Base-by-base conservation (phyloP, 1,140 invertebrate species). In the Ceratina japonica region DNA sequence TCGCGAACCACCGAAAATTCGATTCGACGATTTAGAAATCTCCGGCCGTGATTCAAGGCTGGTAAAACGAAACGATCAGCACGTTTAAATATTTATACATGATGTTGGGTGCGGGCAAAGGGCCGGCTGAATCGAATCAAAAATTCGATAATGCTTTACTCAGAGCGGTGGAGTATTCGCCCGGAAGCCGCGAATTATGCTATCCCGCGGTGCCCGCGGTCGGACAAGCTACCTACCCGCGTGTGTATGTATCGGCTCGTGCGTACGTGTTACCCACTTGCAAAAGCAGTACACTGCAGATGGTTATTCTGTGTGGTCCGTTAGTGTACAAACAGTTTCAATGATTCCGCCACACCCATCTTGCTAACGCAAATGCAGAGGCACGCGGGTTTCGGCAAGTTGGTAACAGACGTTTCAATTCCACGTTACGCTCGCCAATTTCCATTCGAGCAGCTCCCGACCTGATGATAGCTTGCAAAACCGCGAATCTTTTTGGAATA, bases 71-170 rank as follows among this genome's bases (percentile, higher is more conserved):
- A 83, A 84, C 65, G 80, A 85, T 80, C 86, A 77, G 52, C 82
- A 80, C 83, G 84, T 89, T 87, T 18, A 88, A 90, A 90, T 90
- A 89, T 89, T 90, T 90, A 89, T 89, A 90, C 78, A 85, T 80
- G 80, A 54, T 64, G 82, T 70, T 72, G 77, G 75, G 82, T 49
- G 73, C 81, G 74, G 83, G 20, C 15, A 66, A 82, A 82, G 88
- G 87, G 89, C 73, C 80, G 84, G 80, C 89, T 89, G 90, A 89
- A 73, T 90, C 90, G 90, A 91, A 91, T 91, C 90, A 89, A 86
- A 91, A 91, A 91, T 91, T 91, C 87, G 90, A 91, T 91, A 90
- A 91, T 91, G 90, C 90, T 90, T 91, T 88, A 90, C 87, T 91
- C 89, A 88, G 84, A 80, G 59, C 64, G 77, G 85, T 84, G 83